A percentile compares a stretch with the other conserved stretches of the same genome.
phyloP scores from a whole-genome alignment of 1,140 invertebrate genomes.

The Holcopasites calliopsidis region DNA sequence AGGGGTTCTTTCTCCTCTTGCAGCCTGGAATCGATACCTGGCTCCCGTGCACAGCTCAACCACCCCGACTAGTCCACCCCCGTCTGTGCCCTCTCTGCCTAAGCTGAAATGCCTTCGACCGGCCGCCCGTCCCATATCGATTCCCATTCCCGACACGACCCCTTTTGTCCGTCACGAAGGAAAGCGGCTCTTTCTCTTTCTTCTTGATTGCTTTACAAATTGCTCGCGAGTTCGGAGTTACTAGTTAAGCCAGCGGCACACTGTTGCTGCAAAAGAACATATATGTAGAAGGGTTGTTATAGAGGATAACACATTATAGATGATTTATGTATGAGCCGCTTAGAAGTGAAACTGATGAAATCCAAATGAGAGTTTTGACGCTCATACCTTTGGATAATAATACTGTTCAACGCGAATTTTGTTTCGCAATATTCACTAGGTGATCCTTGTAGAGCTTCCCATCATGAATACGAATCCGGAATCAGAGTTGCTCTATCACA shows the following conservation, averaged over 20 bases:
- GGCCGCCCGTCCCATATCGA: slow-evolving; percentile 41
- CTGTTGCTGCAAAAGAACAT: too few relatives aligned
- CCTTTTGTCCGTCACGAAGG: slow-evolving; percentile 30
- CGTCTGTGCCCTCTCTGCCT: slow-evolving; percentile 35
- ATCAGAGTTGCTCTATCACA: too few relatives aligned
- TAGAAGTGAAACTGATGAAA: background rate
- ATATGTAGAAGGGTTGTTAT: too few relatives aligned
- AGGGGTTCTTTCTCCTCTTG: slow-evolving; percentile 64
- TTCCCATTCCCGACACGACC: slow-evolving; percentile 40
- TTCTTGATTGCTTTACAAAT: slow-evolving; percentile 17
- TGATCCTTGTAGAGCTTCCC: too few relatives aligned
- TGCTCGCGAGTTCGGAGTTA: background rate
- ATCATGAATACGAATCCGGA: too few relatives aligned
- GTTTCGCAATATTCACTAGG: too few relatives aligned
- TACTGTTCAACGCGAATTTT: too few relatives aligned
- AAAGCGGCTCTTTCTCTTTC: slow-evolving; percentile 28
- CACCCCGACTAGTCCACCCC: slow-evolving; percentile 52
- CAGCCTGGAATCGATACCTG: slow-evolving; percentile 75
- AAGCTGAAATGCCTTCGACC: slow-evolving; percentile 54
- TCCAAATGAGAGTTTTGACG: too few relatives aligned
- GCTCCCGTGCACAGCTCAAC: slow-evolving; percentile 70
- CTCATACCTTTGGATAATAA: too few relatives aligned
- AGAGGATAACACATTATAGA: too few relatives aligned
- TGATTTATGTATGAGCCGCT: too few relatives aligned
- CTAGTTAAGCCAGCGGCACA: background rate